These are phyloP conservation scores for Andrena praecox DNA, from an alignment of 2,888 invertebrate species.

Conservation along the genomic window DNA sequence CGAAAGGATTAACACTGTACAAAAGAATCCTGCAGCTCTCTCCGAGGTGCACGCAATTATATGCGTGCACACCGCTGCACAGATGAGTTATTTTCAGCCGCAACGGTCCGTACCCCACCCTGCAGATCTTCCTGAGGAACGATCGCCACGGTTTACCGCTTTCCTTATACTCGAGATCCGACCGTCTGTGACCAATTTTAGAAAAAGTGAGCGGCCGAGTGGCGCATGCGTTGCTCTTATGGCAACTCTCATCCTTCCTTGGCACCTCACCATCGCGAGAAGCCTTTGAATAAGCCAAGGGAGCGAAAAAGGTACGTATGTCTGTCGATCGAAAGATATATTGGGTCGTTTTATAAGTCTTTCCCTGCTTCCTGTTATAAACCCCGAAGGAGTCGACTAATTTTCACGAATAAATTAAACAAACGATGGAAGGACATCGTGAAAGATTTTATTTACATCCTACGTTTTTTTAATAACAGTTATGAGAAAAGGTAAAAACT, in stretches of 20 bases:
- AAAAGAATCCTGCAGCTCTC: background rate
- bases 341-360: background rate
- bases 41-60: slow-evolving; percentile 1
- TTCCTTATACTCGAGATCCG: slow-evolving; percentile 45
- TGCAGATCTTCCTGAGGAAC: slow-evolving; percentile 11
- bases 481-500: too few species aligned
- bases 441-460: background rate
- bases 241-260: slow-evolving; percentile 42
- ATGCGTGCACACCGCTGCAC: slow-evolving; percentile 1
- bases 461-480: too few species aligned
- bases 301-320: background rate
- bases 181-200: slow-evolving; percentile 62
- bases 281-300: background rate
- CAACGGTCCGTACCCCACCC: slow-evolving; percentile 27
- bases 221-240: slow-evolving; percentile 36
- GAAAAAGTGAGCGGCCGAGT: slow-evolving; percentile 56
- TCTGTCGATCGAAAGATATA: background rate
- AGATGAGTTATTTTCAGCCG: slow-evolving; percentile 30
- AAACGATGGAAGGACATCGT: background rate
- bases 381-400: background rate
- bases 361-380: background rate
- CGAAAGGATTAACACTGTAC: background rate
- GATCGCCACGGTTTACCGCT: slow-evolving; percentile 44
- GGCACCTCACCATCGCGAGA: background rate
- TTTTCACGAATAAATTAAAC: background rate